Percentiles rank a stretch among this genome's conserved stretches.
These are phyloP conservation scores for Sisor rabdophorus DNA, from an alignment of 2,113 vertebrate genomes.

Conservation along the genomic window DNA sequence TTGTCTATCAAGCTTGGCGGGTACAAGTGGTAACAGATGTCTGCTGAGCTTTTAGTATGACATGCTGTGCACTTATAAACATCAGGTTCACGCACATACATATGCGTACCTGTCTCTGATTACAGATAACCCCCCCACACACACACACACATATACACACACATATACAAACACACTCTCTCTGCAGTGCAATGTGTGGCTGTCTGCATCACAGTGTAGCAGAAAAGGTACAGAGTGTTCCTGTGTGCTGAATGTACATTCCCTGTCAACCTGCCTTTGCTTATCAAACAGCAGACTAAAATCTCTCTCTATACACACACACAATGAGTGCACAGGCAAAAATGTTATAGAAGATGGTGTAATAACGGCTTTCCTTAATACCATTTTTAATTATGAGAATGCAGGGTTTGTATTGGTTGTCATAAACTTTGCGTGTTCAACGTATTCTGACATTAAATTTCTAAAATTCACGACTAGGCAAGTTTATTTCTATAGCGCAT, in stretches of 20 bases:
- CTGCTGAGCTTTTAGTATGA: slow-evolving; percentile 22
- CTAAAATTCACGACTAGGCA: no score
- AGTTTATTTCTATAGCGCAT: no score
- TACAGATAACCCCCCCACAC: background rate
- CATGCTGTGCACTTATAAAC: background rate
- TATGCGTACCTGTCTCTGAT: background rate
- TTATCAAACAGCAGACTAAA: slow-evolving; percentile 31
- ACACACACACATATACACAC: no score
- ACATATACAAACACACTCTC: slow-evolving; percentile 16
- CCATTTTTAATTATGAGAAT: background rate
- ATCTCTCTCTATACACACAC: slow-evolving; percentile 18
- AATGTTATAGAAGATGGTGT: background rate
- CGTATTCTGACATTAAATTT: no score
- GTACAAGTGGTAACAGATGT: slow-evolving; percentile 1
- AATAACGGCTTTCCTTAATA: background rate
- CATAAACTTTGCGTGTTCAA: background rate
- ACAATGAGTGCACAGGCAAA: background rate
- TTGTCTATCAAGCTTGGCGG: background rate
- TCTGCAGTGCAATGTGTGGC: slow-evolving; percentile 60
- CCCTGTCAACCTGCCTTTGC: slow-evolving; percentile 31
- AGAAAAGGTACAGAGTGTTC: slow-evolving; percentile 66
- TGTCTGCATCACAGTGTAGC: slow-evolving; percentile 53
- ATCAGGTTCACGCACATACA: background rate
- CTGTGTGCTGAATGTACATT: slow-evolving; percentile 49
- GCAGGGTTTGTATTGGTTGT: no score